Base-by-base conservation (phyloP, 1,140 invertebrate species). In the Drosophila yakuba region DNA sequence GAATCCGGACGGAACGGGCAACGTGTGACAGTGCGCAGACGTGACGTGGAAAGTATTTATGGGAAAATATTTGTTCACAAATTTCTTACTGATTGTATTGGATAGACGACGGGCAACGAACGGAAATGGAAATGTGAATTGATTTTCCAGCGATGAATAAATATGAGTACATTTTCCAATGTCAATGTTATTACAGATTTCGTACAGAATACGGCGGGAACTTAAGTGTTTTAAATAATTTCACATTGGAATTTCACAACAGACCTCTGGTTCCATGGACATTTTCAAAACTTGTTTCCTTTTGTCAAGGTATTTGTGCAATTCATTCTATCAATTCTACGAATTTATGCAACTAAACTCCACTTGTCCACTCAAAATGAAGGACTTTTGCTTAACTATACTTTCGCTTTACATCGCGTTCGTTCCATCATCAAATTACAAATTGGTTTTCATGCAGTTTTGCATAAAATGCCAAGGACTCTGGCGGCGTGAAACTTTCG, bases 31-130 rank as follows among this genome's bases (percentile, higher is more conserved):
- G 35, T 39, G 66, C 50, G 67, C 64, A 71, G 64, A 71, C 67
- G 67, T 71, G 67, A 69, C 64, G 64, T 57, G 25, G 36, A 71
- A 71, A 48, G 44, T 71, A 71, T 71, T 71, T 71, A 71, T 71
- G 64, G 45, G 39, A 47, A 67, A 71, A 71, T 71, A 48, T 71
- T 71, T 71, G 43, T 71, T 47, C 35, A 69, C 35, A 23, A 47
- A 69, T 69, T 23, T 56, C 63, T 44, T 20, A 63, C 39, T 28
- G 48, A 17, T 48, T 48, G 23, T 48, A 25, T 10, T 25, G 23
- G 47, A 44, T 17, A 43, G 7, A 54, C 12, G 20, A n/a, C 23
- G 17, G 14, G 32, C 32, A 36, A 5, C 12, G 43, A 35, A 39
- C 35, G 50, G 32, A 67, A 67, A 23, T 32, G 66, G 36, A 68